These are phyloP conservation scores for Chrysomallon squamiferum DNA, from an alignment of 1,140 invertebrate genomes.

Conservation along the genomic window DNA sequence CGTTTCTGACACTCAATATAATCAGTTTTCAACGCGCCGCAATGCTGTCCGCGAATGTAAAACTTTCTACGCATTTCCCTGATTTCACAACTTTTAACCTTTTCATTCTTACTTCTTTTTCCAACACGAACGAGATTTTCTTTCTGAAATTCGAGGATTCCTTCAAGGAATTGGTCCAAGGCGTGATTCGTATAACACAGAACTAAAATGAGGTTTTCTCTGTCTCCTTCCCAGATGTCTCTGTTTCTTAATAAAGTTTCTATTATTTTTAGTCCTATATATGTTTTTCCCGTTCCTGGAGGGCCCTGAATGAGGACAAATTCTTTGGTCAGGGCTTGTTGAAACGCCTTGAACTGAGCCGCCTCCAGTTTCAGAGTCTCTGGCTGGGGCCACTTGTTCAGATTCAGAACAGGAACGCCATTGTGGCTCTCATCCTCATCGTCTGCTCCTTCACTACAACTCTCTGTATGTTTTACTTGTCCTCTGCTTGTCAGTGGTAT, in stretches of 20 bases:
- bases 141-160: slow-evolving; percentile 37
- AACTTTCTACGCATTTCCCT: background rate
- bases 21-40: too few relatives aligned
- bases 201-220: slow-evolving; percentile 72
- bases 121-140: slow-evolving; percentile 24
- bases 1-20: too few relatives aligned
- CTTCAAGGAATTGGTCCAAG: slow-evolving; percentile 84
- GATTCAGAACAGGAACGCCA: slow-evolving; percentile 9
- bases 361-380: slow-evolving; percentile 52
- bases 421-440: too few relatives aligned
- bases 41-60: too few relatives aligned
- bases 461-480: too few relatives aligned
- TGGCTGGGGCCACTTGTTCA: slow-evolving; percentile 33
- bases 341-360: slow-evolving; percentile 63
- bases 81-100: slow-evolving; percentile 28
- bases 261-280: slow-evolving; percentile 55
- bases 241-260: slow-evolving; percentile 52
- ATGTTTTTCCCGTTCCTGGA: slow-evolving; percentile 57
- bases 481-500: too few relatives aligned
- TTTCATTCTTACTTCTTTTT: slow-evolving; percentile 53
- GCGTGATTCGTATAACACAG: slow-evolving; percentile 89
- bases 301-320: slow-evolving; percentile 74
- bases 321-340: slow-evolving; percentile 59
- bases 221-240: slow-evolving; percentile 7
- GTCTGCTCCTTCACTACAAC: too few relatives aligned